A percentile compares a stretch with the other conserved stretches of the same genome.
These are phyloP conservation scores for Rhyacichthys aspro DNA, from an alignment of 2,797 vertebrate species.

Conservation along the genomic window DNA sequence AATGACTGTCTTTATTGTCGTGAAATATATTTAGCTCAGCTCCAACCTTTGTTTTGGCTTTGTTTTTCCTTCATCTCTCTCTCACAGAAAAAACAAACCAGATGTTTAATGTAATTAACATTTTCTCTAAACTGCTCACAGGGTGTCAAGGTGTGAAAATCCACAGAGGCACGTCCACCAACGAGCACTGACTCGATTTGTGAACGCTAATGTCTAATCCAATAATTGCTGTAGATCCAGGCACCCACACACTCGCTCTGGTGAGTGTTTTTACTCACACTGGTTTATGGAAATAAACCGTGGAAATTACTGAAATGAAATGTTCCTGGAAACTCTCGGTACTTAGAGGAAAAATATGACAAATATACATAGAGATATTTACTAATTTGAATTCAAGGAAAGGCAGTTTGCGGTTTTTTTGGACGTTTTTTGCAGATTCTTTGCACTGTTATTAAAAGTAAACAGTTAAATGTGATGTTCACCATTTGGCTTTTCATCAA, in stretches of 20 bases:
- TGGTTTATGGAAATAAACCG: no score
- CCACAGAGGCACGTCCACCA: neutral
- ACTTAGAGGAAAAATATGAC: no score
- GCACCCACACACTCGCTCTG: slow-evolving; percentile 6
- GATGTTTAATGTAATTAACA: neutral
- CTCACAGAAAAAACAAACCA: slow-evolving; percentile 2
- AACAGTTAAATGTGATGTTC: no score
- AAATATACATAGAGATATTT: no score
- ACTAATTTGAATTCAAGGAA: no score
- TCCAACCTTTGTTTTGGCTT: neutral
- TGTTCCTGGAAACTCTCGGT: no score
- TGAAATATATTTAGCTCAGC: neutral
- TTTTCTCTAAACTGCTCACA: neutral
- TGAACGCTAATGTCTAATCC: slow-evolving; percentile 15
- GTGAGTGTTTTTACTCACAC: neutral
- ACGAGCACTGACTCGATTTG: slow-evolving; percentile 1
- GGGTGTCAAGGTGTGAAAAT: neutral
- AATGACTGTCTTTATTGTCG: neutral
- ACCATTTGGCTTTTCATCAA: no score
- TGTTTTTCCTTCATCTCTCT: neutral
- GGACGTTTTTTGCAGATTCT: no score
- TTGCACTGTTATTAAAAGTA: no score
- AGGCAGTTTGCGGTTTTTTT: no score
- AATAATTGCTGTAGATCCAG: slow-evolving; percentile 10
- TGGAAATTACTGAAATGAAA: no score